These are phyloP conservation scores for Drosophila basisetae DNA, from an alignment of 2,888 invertebrate genomes.

Conservation along the genomic window DNA sequence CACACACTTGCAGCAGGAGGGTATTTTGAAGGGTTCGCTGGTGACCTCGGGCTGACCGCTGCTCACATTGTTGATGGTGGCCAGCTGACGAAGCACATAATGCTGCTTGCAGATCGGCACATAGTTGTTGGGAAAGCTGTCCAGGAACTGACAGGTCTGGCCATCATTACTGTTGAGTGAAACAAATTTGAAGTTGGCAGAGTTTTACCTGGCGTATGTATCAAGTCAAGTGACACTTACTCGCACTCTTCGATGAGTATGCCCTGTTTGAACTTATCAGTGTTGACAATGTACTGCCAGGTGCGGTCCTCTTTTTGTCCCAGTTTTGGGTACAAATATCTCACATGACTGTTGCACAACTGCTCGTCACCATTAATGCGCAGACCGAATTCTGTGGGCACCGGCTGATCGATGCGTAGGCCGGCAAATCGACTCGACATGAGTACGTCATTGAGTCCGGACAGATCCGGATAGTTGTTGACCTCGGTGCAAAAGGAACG, in stretches of 20 bases:
- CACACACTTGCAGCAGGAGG: conserved; percentile 91
- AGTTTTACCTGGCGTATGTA: background rate
- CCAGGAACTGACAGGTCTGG: conserved; percentile 84
- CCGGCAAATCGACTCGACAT: conserved; percentile 69
- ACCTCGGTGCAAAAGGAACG: conserved; percentile 85
- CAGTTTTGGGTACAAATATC: conserved; percentile 87
- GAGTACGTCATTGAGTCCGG: conserved; percentile 79
- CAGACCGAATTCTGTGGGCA: conserved; percentile 85
- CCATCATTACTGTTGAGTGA: conserved; percentile 83
- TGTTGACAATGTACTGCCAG: conserved; percentile 91
- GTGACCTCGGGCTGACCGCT: conserved; percentile 83
- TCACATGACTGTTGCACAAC: conserved; percentile 85
- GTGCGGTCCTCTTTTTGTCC: conserved; percentile 88
- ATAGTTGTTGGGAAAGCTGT: conserved; percentile 65
- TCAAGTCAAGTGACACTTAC: conserved; percentile 86
- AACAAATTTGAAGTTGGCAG: background rate
- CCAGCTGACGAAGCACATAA: conserved; percentile 82
- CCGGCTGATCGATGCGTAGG: conserved; percentile 84
- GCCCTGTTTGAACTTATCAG: conserved; percentile 89
- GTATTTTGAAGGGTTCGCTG: conserved; percentile 87
- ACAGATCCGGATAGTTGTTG: conserved; percentile 85
- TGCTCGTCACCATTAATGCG: conserved; percentile 85
- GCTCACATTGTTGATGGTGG: conserved; percentile 86
- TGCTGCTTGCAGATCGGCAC: conserved; percentile 64
- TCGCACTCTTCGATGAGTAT: conserved; percentile 90